Evolutionary conservation across 2,113 vertebrate species (phyloP).

Genomic region (Hippocampus abdominalis): DNA sequence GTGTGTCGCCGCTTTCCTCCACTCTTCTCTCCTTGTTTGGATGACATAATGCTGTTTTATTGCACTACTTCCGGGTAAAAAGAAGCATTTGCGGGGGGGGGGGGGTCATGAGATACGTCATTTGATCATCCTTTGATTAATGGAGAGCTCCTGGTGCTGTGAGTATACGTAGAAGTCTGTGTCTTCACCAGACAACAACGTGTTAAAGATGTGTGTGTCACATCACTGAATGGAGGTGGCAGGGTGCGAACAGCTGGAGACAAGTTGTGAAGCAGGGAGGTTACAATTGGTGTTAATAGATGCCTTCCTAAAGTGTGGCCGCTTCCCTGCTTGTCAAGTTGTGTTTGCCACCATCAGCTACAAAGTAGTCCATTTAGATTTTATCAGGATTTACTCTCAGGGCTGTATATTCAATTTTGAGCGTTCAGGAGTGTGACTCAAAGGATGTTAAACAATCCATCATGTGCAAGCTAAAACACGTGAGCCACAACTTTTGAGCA

Average conservation of each 20-base stretch:
- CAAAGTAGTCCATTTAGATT: conserved; percentile 1
- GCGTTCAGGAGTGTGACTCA: background rate
- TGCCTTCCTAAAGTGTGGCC: conserved; percentile 60
- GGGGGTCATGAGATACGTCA: conserved; percentile 20
- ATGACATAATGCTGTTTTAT: background rate
- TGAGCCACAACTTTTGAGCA: no score
- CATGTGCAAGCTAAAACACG: background rate
- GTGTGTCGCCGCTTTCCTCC: background rate
- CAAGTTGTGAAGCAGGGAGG: conserved; percentile 53
- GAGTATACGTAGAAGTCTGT: conserved; percentile 12
- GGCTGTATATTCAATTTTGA: background rate
- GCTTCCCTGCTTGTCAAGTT: conserved; percentile 6
- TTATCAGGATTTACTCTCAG: background rate
- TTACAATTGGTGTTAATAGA: conserved; percentile 72
- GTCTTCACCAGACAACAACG: conserved; percentile 26
- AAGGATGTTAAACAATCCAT: background rate
- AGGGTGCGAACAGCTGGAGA: conserved; percentile 59
- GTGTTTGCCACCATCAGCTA: conserved; percentile 14
- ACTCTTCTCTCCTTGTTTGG: conserved; percentile 1
- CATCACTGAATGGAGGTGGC: conserved; percentile 48
- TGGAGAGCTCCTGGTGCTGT: conserved; percentile 10
- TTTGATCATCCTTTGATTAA: conserved; percentile 19
- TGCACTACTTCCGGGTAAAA: conserved; percentile 8
- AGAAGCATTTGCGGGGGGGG: conserved; percentile 12
- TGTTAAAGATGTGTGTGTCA: conserved; percentile 49